Evolutionary conservation across 1,140 invertebrate genomes (phyloP).

Genomic region (Drosophila santomea): DNA sequence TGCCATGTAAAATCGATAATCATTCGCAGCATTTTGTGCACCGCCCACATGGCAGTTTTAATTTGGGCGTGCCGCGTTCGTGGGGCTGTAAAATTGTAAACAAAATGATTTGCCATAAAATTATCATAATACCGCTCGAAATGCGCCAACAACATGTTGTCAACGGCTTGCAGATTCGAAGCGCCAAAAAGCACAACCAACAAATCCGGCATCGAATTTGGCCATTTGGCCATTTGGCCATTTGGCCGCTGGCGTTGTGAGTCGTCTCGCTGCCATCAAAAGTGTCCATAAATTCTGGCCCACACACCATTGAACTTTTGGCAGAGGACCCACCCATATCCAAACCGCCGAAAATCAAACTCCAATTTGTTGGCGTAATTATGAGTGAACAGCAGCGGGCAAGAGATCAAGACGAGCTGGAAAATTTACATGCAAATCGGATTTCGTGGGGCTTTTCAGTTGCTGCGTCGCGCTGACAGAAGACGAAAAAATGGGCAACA

Average conservation of each 20-base stretch:
- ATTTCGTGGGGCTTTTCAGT: constrained; percentile 52
- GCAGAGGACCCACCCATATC: background rate
- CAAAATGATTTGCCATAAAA: constrained; percentile 83
- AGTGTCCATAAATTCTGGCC: constrained; percentile 71
- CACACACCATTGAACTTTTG: constrained; percentile 73
- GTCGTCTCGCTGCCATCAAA: constrained; percentile 66
- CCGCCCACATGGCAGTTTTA: constrained; percentile 53
- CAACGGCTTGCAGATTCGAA: constrained; percentile 52
- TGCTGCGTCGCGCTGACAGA: constrained; percentile 29
- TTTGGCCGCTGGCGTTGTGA: constrained; percentile 58
- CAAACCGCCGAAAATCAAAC: constrained; percentile 15
- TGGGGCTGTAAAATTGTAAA: constrained; percentile 74
- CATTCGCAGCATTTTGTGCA: constrained; percentile 74
- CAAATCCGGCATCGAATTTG: constrained; percentile 41
- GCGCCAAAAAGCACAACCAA: constrained; percentile 17
- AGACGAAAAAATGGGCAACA: constrained; percentile 43
- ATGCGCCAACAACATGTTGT: constrained; percentile 82
- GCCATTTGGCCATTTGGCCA: constrained; percentile 57
- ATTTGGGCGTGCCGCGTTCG: constrained; percentile 42
- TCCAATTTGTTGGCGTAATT: constrained; percentile 50
- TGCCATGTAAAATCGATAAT: constrained; percentile 81
- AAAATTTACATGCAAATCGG: constrained; percentile 78
- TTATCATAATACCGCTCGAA: constrained; percentile 79
- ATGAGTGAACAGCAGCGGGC: constrained; percentile 48
- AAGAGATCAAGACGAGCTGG: constrained; percentile 32